Conservation (phyloP, 2,888 invertebrate species). For the Diaperis boleti region DNA sequence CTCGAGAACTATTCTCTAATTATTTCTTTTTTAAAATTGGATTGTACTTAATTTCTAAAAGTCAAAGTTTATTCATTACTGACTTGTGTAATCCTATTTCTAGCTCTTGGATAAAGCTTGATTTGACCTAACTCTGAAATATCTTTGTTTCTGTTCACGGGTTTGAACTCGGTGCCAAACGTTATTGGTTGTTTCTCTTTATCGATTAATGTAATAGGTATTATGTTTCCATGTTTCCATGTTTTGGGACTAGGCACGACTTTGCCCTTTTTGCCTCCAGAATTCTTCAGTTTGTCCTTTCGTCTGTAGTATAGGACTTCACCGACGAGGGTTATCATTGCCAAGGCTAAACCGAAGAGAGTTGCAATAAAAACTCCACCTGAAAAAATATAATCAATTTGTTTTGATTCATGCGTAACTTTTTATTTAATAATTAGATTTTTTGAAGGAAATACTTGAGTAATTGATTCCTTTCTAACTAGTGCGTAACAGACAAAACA, state of each 20-base stretch:
- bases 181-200: conserved; percentile 51
- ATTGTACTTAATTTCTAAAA: too few species aligned
- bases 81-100: conserved; percentile 54
- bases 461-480: too few species aligned
- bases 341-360: conserved; percentile 83
- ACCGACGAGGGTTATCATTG: conserved; percentile 84
- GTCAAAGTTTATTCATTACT: conserved; percentile 26
- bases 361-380: conserved; percentile 94
- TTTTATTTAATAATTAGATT: too few species aligned
- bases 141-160: conserved; percentile 50
- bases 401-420: too few species aligned
- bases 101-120: conserved; percentile 58
- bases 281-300: conserved; percentile 58
- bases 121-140: conserved; percentile 54
- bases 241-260: conserved; percentile 10
- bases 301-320: conserved; percentile 84
- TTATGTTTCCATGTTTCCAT: conserved; percentile 29
- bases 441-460: too few species aligned
- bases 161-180: conserved; percentile 59
- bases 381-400: too few species aligned
- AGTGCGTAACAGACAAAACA: too few species aligned
- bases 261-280: conserved; percentile 30
- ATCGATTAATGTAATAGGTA: conserved; percentile 12
- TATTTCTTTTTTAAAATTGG: too few species aligned
- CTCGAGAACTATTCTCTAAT: too few species aligned